Evolutionary conservation across 2,888 invertebrate genomes (phyloP), one percentile per base, ranked within the genome.

Genomic region (Tetramorium bicarinatum): DNA sequence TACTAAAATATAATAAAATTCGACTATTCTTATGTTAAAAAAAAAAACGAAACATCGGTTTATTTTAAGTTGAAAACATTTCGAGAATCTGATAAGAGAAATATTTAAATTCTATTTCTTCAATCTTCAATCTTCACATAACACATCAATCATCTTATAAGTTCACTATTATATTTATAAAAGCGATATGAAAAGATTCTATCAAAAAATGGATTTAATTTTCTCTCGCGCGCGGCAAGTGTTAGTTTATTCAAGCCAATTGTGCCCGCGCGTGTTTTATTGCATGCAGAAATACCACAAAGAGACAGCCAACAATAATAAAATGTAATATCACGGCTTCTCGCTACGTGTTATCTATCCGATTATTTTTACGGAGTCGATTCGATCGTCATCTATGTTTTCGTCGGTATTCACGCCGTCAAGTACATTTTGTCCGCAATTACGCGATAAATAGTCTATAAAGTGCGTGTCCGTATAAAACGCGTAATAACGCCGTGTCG

Each of bases 391-490:
- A 44, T 34, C 15, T 47, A 38, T 52, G 66, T 76, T 67, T 67
- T 41, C 52, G 21, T 21, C 54, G 29, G 47, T 25, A 18, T 34
- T 29, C 66, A 38, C 49, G 15, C 11, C 34, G 4, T 29, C 71
- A 38, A 34, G 21, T 15, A 25, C 34, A 38, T 69, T 52, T 52
- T 66, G 2, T 34, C 11, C 11, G 41, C 54, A 71, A 79, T 79
- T 79, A 62, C 54, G 29, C 54, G 77, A 76, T 77, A 77, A 71
- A 79, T 79, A 71, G 79, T 47, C 71, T 56, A 79, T 71, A 71
- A 71, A 71, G 34, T 79, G 38, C 34, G 38, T 44, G 69, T 79
- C 21, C 44, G 21, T 25, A 71, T 56, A 79, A 79, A 79, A 44
- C 71, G 56, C 66, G 34, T 71, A 79, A 79, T 79, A 71, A 79